These are phyloP conservation scores for Chlorospingus flavigularis DNA, from an alignment of 2,797 vertebrate genomes.

Conservation along the genomic window DNA sequence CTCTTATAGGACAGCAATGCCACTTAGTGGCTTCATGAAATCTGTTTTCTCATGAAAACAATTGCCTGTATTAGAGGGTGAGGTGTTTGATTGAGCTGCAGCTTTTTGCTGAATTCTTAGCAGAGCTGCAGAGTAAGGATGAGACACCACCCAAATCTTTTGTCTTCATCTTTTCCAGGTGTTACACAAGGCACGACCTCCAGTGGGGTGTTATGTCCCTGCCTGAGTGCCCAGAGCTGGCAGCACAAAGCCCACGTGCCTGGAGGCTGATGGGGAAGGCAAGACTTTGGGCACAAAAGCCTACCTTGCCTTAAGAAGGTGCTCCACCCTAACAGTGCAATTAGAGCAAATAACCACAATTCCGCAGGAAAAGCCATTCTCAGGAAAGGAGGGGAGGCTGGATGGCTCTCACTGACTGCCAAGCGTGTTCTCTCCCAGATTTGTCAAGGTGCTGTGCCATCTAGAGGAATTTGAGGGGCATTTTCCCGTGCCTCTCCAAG, in stretches of 20 bases:
- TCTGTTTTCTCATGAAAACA: neutral
- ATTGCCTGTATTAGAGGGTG: neutral
- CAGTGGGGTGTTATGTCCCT: rapidly evolving
- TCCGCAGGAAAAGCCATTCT: neutral
- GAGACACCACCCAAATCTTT: neutral
- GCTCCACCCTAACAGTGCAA: rapidly evolving
- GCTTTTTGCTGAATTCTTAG: neutral
- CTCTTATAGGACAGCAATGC: conserved; percentile 3
- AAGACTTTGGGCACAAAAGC: neutral
- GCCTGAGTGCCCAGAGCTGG: no score
- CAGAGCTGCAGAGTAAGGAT: neutral
- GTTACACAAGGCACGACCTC: neutral
- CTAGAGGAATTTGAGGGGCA: neutral
- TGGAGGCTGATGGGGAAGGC: neutral
- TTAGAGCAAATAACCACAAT: neutral
- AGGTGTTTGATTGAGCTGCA: neutral
- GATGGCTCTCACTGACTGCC: rapidly evolving
- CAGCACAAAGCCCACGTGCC: rapidly evolving
- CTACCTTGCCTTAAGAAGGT: neutral
- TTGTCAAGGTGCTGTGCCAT: conserved; percentile 15
- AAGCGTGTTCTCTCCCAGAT: rapidly evolving
- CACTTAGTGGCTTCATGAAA: conserved; percentile 18
- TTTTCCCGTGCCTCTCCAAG: rapidly evolving
- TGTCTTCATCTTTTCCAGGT: neutral
- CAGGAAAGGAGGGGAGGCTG: neutral